phyloP scores from a whole-genome alignment of 2,797 vertebrate species.

The Cynodonichthys magdalenae region DNA sequence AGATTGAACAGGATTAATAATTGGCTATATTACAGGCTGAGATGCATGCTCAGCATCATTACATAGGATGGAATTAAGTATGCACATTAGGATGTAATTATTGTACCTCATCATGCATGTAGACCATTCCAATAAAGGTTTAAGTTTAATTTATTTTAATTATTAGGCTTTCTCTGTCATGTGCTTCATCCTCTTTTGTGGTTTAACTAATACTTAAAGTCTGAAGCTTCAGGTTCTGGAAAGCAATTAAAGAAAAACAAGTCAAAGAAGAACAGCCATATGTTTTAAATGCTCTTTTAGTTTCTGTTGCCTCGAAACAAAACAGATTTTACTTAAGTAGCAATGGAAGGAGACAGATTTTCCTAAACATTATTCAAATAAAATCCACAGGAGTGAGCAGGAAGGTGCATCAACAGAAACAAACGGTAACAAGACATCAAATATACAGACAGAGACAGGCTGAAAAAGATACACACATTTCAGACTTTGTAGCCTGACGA shows the following conservation, averaged over 20 bases:
- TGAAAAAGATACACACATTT: constrained; percentile 14
- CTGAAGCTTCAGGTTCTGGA: constrained; percentile 9
- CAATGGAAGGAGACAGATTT: background rate
- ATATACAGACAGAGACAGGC: constrained; percentile 21
- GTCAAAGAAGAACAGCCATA: background rate
- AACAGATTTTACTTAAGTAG: background rate
- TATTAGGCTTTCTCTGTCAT: constrained; percentile 2
- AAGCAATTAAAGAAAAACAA: constrained; percentile 3
- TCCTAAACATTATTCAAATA: background rate
- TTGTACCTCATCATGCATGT: constrained; percentile 15
- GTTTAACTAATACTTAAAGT: background rate
- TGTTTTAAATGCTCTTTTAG: constrained; percentile 13
- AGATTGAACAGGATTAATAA: constrained; percentile 3
- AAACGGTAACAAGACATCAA: constrained; percentile 15
- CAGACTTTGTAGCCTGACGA: constrained; percentile 16
- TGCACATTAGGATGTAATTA: constrained; percentile 20
- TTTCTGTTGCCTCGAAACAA: background rate
- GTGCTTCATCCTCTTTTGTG: background rate
- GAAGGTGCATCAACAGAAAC: constrained; percentile 14
- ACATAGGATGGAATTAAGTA: constrained; percentile 21
- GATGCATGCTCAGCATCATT: constrained; percentile 13
- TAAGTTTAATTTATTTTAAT: constrained; percentile 18
- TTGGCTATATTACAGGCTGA: constrained; percentile 3
- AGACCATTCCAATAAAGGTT: constrained; percentile 13
- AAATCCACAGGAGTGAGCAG: background rate